Base-by-base conservation (phyloP, 2,888 invertebrate genomes). In the Cephalotes varians region DNA sequence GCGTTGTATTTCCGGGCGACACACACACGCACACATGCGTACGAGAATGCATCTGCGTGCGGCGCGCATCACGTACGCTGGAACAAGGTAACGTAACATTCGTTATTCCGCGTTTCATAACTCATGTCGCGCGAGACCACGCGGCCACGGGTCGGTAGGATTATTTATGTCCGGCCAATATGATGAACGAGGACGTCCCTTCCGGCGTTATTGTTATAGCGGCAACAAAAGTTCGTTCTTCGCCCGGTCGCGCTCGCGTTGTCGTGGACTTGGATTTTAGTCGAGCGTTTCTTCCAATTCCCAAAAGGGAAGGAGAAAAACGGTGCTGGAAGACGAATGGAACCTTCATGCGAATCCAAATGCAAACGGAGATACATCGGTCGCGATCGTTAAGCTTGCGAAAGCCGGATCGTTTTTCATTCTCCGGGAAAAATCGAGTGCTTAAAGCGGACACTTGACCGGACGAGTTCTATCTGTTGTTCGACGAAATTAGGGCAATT, bases 71-170 rank as follows among this genome's bases (percentile, higher is more conserved):
- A 44, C 44, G 64, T 47, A 64, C 64, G 64, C 25, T 40, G 5
- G 18, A 65, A 65, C 44, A 28, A 49, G 31, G 67, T 49, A 67
- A 49, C 47, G 9, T 62, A 56, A 58, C 74, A 84, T 74, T 86
- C 76, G 86, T 85, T 86, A 86, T 86, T 86, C 85, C 76, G 71
- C 72, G 81, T 83, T 85, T 85, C 86, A 86, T 86, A 85, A 83
- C 62, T 71, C 44, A 54, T 34, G 49, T 40, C n/a, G 56, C 49
- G 51, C 37, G 37, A 21, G 44, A 67, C 40, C 21, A 51, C 34
- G 34, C n/a, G 47, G 74, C 56, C 51, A 15, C 67, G 83, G 21
- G 21, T 21, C 51, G 60, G 47, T 21, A 15, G 64, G 56, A 84
- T 84, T 84, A 84, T 84, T 84, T 76, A 76, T 76, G 81, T 64